Conservation (phyloP, 2,113 vertebrate genomes). For the Caranx melampygus region DNA sequence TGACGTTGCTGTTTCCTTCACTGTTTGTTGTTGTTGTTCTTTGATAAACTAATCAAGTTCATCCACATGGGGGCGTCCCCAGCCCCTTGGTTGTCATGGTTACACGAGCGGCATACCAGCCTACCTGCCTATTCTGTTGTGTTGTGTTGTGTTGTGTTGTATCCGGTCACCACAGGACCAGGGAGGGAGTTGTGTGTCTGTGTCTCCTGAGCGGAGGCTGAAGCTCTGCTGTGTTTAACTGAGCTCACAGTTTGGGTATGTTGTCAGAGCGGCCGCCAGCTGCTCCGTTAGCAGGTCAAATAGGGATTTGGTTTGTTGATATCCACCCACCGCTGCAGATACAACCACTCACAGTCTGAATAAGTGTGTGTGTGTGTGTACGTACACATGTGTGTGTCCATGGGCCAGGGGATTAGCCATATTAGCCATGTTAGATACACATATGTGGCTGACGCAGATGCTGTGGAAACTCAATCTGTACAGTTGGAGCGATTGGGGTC, state of each 20-base stretch:
- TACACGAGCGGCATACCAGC: too few relatives aligned
- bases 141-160: too few relatives aligned
- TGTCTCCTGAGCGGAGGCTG: too few relatives aligned
- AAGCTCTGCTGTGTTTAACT: background rate
- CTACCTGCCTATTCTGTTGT: too few relatives aligned
- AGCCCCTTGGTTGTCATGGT: too few relatives aligned
- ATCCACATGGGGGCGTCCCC: too few relatives aligned
- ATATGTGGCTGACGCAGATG: constrained; percentile 72
- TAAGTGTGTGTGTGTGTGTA: constrained; percentile 13
- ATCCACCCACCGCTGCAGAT: constrained; percentile 31
- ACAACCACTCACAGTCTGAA: constrained; percentile 19
- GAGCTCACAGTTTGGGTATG: background rate
- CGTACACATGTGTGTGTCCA: constrained; percentile 26
- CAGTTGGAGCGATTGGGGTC: constrained; percentile 55
- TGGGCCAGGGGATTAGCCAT: constrained; percentile 45
- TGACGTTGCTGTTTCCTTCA: too few relatives aligned
- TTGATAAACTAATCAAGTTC: too few relatives aligned
- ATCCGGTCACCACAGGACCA: background rate
- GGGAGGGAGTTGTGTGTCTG: too few relatives aligned
- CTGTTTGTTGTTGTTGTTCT: too few relatives aligned
- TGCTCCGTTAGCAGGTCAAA: constrained; percentile 54
- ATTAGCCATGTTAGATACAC: constrained; percentile 70
- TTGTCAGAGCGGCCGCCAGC: constrained; percentile 25
- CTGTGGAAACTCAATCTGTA: constrained; percentile 68
- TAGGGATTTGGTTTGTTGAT: constrained; percentile 53